Conservation (phyloP, 2,888 invertebrate species). For the Plagodis pulveraria region DNA sequence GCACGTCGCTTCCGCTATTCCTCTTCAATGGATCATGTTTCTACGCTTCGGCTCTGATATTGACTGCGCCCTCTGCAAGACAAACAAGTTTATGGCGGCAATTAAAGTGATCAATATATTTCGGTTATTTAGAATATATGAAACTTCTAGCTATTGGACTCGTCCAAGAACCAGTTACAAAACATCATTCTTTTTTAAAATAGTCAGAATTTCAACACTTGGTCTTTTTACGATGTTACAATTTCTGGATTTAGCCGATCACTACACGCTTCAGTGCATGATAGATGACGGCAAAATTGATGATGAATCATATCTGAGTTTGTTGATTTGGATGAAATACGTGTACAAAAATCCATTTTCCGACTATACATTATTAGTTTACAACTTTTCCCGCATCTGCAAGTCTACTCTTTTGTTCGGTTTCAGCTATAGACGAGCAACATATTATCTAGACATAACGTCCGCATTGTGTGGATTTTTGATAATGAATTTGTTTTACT, state of each 20-base stretch:
- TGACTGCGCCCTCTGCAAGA: slow-evolving; percentile 40
- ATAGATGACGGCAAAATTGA: slow-evolving; percentile 22
- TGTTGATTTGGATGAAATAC: slow-evolving; percentile 23
- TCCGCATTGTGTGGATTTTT: slow-evolving; percentile 39
- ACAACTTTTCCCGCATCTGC: slow-evolving; percentile 42
- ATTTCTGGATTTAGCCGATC: slow-evolving; percentile 38
- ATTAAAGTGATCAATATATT: slow-evolving; percentile 39
- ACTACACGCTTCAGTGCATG: slow-evolving; percentile 32
- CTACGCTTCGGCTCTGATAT: slow-evolving; percentile 41
- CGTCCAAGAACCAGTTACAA: slow-evolving; percentile 29
- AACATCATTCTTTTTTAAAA: slow-evolving; percentile 32
- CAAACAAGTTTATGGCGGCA: slow-evolving; percentile 36
- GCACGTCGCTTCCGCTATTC: slow-evolving; percentile 45
- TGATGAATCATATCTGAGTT: slow-evolving; percentile 11
- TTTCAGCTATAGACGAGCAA: slow-evolving; percentile 29
- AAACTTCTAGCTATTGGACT: slow-evolving; percentile 38
- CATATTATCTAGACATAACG: slow-evolving; percentile 40
- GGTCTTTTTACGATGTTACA: slow-evolving; percentile 42
- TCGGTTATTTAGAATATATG: slow-evolving; percentile 39
- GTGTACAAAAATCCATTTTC: not conserved
- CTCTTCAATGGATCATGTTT: slow-evolving; percentile 43
- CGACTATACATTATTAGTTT: slow-evolving; percentile 20
- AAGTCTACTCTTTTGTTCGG: slow-evolving; percentile 48
- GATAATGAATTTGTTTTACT: slow-evolving; percentile 43
- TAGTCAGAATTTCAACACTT: slow-evolving; percentile 42